phyloP scores from a whole-genome alignment of 2,797 vertebrate species.

The Xenops minutus region DNA sequence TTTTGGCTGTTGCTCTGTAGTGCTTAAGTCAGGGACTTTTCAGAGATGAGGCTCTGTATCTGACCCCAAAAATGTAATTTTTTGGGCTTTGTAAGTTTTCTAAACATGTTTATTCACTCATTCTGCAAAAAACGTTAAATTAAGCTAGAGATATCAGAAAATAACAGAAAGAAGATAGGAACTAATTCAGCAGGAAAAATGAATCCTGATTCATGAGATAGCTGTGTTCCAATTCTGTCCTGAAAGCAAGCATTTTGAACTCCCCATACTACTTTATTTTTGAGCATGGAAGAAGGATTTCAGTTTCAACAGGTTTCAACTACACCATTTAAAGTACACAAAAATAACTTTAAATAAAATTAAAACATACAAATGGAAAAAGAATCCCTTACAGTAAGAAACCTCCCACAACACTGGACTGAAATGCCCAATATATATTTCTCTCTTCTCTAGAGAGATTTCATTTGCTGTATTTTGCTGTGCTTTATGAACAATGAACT shows the following conservation, averaged over 20 bases:
- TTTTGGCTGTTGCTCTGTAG: accelerated
- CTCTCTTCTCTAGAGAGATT: neutral
- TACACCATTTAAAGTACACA: neutral
- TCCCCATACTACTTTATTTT: neutral
- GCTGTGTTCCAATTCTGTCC: neutral
- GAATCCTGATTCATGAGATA: neutral
- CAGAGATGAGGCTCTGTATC: neutral
- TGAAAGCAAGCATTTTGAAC: neutral
- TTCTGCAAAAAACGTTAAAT: neutral
- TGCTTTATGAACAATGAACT: slow-evolving; percentile 28
- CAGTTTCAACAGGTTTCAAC: neutral
- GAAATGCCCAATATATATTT: neutral
- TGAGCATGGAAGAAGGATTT: neutral
- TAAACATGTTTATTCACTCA: neutral
- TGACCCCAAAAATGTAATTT: neutral
- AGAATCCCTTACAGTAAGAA: neutral
- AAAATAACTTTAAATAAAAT: neutral
- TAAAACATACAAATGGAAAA: neutral
- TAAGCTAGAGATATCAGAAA: neutral
- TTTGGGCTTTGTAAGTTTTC: accelerated
- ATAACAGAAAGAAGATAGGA: neutral
- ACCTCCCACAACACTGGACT: neutral
- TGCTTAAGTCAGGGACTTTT: neutral
- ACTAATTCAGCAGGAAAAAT: neutral
- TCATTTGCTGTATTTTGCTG: slow-evolving; percentile 16